Conservation (phyloP, 2,797 vertebrate genomes). For the Calcarius lapponicus region DNA sequence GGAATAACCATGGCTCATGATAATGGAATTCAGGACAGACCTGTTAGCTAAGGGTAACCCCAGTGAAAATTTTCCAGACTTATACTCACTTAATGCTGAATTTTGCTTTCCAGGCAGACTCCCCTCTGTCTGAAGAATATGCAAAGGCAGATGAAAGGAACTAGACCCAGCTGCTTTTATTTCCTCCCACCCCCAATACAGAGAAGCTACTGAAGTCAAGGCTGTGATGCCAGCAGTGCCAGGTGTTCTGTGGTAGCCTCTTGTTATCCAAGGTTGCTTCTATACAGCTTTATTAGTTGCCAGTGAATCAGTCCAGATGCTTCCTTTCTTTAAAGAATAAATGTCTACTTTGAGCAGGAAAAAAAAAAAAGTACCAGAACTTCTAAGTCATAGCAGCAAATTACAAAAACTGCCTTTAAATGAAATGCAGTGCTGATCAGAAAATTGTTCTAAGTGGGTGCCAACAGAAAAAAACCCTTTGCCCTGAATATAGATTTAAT, state of each 20-base stretch:
- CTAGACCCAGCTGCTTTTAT: neutral
- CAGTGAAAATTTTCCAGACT: neutral
- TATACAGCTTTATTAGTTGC: neutral
- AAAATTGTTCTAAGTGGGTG: neutral
- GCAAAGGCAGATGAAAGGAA: neutral
- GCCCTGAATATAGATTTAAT: neutral
- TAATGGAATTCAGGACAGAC: neutral
- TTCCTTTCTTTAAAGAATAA: neutral
- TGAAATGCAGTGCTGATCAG: neutral
- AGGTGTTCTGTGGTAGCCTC: neutral
- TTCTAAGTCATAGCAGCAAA: neutral
- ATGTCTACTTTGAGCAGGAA: neutral
- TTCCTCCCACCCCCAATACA: neutral
- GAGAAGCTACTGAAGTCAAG: neutral
- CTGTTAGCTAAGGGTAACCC: neutral
- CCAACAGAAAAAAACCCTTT: neutral
- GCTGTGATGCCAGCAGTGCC: neutral
- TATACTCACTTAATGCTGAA: neutral
- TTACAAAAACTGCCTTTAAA: neutral
- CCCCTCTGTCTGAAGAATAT: neutral
- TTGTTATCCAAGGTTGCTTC: neutral
- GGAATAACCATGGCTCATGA: neutral
- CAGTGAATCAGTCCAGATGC: neutral
- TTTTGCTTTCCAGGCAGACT: neutral
- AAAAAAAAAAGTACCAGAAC: neutral